These are phyloP conservation scores for Agonopterix alstromeriana DNA, from an alignment of 2,888 invertebrate species.

Conservation along the genomic window DNA sequence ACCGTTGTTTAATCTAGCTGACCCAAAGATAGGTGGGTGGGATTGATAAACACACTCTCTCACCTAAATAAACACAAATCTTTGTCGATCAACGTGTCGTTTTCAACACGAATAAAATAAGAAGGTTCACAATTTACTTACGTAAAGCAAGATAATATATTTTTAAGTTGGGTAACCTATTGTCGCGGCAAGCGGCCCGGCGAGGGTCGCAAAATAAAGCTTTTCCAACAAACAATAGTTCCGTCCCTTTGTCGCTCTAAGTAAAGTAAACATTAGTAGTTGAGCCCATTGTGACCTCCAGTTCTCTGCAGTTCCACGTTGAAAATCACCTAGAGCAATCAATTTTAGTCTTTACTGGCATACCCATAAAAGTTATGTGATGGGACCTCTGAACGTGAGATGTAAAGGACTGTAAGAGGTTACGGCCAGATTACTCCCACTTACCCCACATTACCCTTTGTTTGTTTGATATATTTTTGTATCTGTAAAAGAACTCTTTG, in stretches of 20 bases:
- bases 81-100: too few species aligned
- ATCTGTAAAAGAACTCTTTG: slow-evolving; percentile 22
- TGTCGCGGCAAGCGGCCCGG: slow-evolving; percentile 63
- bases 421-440: slow-evolving; percentile 61
- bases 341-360: too few species aligned
- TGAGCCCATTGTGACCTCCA: slow-evolving; percentile 49
- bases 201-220: slow-evolving; percentile 74
- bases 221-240: slow-evolving; percentile 76
- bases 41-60: too few species aligned
- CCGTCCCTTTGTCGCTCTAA: slow-evolving; percentile 73
- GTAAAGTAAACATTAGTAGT: slow-evolving; percentile 75
- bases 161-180: slow-evolving; percentile 72
- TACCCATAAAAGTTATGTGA: too few species aligned
- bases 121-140: slow-evolving; percentile 6
- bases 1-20: too few species aligned
- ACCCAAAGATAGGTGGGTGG: too few species aligned
- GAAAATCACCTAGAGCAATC: too few species aligned
- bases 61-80: too few species aligned
- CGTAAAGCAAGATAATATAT: slow-evolving; percentile 8
- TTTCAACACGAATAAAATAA: background rate
- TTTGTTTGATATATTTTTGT: slow-evolving; percentile 55
- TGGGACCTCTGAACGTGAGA: too few species aligned
- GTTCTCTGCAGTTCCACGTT: slow-evolving; percentile 1
- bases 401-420: slow-evolving; percentile 38
- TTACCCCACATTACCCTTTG: slow-evolving; percentile 62